Base-by-base conservation (phyloP, 2,797 vertebrate species). In the Cynopterus sphinx region DNA sequence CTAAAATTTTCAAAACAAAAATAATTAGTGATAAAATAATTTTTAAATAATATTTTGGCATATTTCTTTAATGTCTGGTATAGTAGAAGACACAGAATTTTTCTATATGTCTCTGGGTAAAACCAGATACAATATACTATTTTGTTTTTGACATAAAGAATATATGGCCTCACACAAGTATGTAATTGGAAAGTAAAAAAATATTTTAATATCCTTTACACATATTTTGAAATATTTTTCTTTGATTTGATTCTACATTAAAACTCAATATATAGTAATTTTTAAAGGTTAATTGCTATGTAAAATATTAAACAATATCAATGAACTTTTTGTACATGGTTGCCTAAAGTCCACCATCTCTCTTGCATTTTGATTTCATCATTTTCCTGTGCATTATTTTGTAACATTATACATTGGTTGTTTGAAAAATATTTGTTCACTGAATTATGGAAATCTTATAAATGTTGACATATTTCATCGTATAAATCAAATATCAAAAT, bases 401-500 rank as follows among this genome's bases (percentile, higher is more conserved):
- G 7, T 79, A 79, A 65, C n/a, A 46, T 39, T 8, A 70, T 49
- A 6, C 3, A n/a, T 36, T 46, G 31, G 59, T 28, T 12, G 46
- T n/a, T 87, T 90, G 43, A 19, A 70, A 96, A 87, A 68, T 85
- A 90, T 67, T 70, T 91, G 24, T 51, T 63, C 10, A 36, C 26
- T 31, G 11, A 39, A 1, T 59, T 83, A 26, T 41, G 39, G 46
- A 68, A 22, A 33, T 78, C 3, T 85, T 55, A 24, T 17, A 73
- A 61, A 61, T 57, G 7, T 12, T 59, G 43, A 1, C 2, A 19
- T 7, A 73, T 93, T 71, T 86, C 19, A 68, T 83, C 61, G 1
- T 63, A 46, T 63, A 70, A 28, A 36, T 43, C 3, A 92, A 74
- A 46, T 31, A 85, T 31, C 26, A 85, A 59, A 51, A 79, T 79